A percentile compares a stretch with the other conserved stretches of the same genome.
Evolutionary conservation across 2,888 invertebrate genomes (phyloP).

Genomic region (Ormyrus labotus): DNA sequence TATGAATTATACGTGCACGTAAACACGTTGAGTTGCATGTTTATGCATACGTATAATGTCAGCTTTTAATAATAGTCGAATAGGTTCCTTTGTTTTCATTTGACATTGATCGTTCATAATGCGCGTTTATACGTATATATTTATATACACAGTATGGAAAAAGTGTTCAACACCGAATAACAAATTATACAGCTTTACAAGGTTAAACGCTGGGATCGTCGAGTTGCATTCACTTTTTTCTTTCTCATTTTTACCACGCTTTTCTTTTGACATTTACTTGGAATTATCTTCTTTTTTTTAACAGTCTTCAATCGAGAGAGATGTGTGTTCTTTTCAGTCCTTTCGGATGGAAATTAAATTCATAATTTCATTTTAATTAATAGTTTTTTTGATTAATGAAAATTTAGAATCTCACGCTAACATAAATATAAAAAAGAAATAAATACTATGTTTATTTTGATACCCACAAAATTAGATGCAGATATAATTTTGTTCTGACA

Average conservation of each 20-base stretch:
- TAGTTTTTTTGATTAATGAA: constrained; percentile 1
- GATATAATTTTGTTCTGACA: background rate
- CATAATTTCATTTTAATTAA: constrained; percentile 19
- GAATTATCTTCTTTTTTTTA: constrained; percentile 28
- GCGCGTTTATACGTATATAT: constrained; percentile 56
- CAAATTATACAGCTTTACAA: constrained; percentile 69
- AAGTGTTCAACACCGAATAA: constrained; percentile 67
- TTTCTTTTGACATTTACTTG: constrained; percentile 32
- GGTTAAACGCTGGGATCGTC: constrained; percentile 65
- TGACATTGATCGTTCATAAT: constrained; percentile 54
- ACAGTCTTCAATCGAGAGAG: constrained; percentile 48
- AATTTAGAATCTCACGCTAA: constrained; percentile 8
- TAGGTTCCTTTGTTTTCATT: constrained; percentile 52
- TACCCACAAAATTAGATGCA: no score
- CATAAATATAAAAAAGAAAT: constrained; percentile 12
- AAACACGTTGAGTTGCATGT: constrained; percentile 48
- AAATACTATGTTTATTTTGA: background rate
- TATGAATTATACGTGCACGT: constrained; percentile 53
- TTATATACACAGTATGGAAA: constrained; percentile 65
- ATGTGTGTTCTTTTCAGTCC: constrained; percentile 39
- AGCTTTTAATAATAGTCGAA: constrained; percentile 45
- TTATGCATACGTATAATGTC: constrained; percentile 55
- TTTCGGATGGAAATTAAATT: constrained; percentile 19
- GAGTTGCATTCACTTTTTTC: constrained; percentile 57
- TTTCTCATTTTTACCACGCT: constrained; percentile 25